Evolutionary conservation across 1,140 invertebrate species (phyloP).

Genomic region (Trichonephila inaurata): DNA sequence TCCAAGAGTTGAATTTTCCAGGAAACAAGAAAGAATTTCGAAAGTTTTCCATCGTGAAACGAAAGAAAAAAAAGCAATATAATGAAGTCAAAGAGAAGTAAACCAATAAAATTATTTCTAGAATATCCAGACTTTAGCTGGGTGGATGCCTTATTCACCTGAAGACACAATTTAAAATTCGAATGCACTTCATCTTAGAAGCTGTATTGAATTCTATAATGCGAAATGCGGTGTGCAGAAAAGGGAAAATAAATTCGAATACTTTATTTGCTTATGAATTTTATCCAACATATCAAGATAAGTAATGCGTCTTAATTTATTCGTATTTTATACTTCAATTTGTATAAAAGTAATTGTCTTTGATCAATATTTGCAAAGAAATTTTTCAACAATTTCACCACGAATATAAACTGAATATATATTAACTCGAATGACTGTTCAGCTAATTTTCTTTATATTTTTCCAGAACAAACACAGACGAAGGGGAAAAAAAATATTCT

Average conservation of each 20-base stretch:
- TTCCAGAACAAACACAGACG: too few species aligned
- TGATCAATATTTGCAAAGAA: too few species aligned
- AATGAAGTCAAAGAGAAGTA: not conserved
- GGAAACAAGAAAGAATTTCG: not conserved
- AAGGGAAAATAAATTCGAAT: not conserved
- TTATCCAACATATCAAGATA: too few species aligned
- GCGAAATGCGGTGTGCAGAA: not conserved
- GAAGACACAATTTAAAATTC: too few species aligned
- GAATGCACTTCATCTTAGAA: not conserved
- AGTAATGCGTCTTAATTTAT: too few species aligned
- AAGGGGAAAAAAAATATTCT: too few species aligned
- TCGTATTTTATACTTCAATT: too few species aligned
- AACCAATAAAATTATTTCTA: constrained; percentile 23
- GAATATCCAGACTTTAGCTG: not conserved
- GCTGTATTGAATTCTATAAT: not conserved
- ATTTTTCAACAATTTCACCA: too few species aligned
- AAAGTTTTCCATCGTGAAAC: not conserved
- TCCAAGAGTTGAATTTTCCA: not conserved
- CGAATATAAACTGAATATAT: too few species aligned
- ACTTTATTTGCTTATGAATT: not conserved
- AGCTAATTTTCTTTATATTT: too few species aligned
- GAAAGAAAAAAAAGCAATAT: not conserved
- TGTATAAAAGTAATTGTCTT: too few species aligned
- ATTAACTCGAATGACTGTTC: too few species aligned
- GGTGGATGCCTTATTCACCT: not conserved